Evolutionary conservation across 2,888 invertebrate genomes (phyloP).

Genomic region (Eretmocerus hayati): DNA sequence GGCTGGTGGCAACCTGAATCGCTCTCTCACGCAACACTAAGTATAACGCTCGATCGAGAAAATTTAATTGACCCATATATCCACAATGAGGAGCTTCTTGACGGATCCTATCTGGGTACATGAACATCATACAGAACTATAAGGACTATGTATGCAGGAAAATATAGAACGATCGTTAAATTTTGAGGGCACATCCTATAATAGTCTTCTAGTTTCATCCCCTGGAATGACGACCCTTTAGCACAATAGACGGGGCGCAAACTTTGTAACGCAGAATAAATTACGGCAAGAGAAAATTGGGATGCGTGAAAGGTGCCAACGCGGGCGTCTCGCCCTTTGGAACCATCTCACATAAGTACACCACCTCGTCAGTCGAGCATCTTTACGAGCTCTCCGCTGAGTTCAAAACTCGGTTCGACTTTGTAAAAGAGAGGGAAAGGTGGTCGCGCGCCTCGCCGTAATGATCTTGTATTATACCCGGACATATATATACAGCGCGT

Average conservation of each 20-base stretch:
- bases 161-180: not conserved
- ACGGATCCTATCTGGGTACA: not conserved
- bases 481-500: not conserved
- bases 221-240: too few species aligned
- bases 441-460: not conserved
- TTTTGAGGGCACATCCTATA: not conserved
- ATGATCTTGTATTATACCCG: not conserved
- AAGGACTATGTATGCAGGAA: too few species aligned
- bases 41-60: not conserved
- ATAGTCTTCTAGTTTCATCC: too few species aligned
- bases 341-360: not conserved
- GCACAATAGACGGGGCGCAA: not conserved
- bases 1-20: too few species aligned
- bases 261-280: constrained; percentile 12
- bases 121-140: not conserved
- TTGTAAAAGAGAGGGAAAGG: not conserved
- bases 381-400: constrained; percentile 11
- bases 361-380: constrained; percentile 10
- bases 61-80: not conserved
- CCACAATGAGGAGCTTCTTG: too few species aligned
- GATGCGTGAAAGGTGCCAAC: not conserved
- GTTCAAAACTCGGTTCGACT: constrained; percentile 9
- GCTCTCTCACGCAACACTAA: too few species aligned
- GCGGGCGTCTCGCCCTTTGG: not conserved
- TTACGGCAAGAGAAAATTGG: not conserved